Conservation (phyloP, 1,140 invertebrate species). For the Caenorhabditis elegans region DNA sequence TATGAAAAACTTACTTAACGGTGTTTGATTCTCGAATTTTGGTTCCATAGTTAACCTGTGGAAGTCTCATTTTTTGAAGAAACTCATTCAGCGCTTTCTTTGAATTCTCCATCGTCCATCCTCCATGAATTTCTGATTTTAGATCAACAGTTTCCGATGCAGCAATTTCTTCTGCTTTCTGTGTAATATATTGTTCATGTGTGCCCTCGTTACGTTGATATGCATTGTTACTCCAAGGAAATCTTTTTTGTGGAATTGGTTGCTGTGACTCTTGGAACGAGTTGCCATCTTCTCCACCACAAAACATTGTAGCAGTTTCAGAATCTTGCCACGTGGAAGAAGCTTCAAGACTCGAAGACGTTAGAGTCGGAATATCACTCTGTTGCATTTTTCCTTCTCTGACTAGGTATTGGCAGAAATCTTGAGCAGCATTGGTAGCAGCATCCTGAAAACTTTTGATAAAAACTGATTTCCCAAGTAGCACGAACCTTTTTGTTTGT, state of each 20-base stretch:
- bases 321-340: not conserved
- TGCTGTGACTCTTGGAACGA: not conserved
- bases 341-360: not conserved
- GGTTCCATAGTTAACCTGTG: not conserved
- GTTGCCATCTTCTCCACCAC: not conserved
- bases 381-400: conserved; percentile 24
- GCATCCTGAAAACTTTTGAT: conserved; percentile 24
- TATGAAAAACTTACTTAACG: not conserved
- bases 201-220: not conserved
- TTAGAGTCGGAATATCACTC: not conserved
- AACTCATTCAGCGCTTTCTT: conserved; percentile 34
- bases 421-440: conserved; percentile 32
- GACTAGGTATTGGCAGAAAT: conserved; percentile 27
- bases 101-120: conserved; percentile 41
- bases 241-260: not conserved
- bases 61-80: conserved; percentile 34
- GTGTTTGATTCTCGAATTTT: conserved; percentile 3
- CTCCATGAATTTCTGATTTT: conserved; percentile 33
- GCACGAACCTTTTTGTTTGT: conserved; percentile 21
- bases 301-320: not conserved
- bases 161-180: conserved; percentile 39
- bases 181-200: conserved; percentile 32
- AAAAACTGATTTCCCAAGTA: not conserved
- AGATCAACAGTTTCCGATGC: conserved; percentile 34
- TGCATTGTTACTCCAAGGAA: not conserved